These are phyloP conservation scores for Cyphomyrmex costatus DNA, from an alignment of 1,140 invertebrate genomes.

Conservation along the genomic window DNA sequence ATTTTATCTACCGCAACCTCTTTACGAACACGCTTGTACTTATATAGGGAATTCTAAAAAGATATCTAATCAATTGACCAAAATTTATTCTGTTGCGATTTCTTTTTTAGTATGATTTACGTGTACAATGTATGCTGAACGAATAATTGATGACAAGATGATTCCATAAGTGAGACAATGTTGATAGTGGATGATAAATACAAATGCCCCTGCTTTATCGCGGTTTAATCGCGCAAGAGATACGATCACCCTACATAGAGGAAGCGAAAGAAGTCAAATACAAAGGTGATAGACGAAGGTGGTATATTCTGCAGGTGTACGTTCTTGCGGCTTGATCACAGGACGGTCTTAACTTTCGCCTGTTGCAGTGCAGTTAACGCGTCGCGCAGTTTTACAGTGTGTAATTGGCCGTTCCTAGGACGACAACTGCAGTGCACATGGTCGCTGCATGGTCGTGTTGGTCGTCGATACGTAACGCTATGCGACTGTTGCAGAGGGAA, in stretches of 20 bases:
- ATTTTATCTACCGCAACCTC: not conserved
- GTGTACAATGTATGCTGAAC: not conserved
- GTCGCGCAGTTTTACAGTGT: conserved; percentile 37
- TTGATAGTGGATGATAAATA: not conserved
- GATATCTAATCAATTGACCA: not conserved
- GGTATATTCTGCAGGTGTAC: not conserved
- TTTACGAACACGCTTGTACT: not conserved
- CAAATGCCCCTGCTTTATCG: not conserved
- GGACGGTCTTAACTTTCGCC: conserved; percentile 26
- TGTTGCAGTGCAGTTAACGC: conserved; percentile 15
- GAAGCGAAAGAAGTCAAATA: not conserved
- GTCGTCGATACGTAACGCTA: conserved; percentile 41
- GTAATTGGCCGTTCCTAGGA: conserved; percentile 57
- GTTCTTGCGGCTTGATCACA: conserved; percentile 14
- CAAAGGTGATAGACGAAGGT: not conserved
- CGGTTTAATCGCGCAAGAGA: not conserved
- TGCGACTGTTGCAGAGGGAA: conserved; percentile 16
- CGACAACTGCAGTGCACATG: conserved; percentile 44
- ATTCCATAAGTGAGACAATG: not conserved
- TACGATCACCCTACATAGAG: not conserved
- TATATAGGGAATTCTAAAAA: not conserved
- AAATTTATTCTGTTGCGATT: not conserved
- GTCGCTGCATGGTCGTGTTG: conserved; percentile 3
- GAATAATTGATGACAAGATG: conserved; percentile 8
- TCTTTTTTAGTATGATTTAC: not conserved